These are phyloP conservation scores for Neoascia interrupta DNA, from an alignment of 2,888 invertebrate species.

Conservation along the genomic window DNA sequence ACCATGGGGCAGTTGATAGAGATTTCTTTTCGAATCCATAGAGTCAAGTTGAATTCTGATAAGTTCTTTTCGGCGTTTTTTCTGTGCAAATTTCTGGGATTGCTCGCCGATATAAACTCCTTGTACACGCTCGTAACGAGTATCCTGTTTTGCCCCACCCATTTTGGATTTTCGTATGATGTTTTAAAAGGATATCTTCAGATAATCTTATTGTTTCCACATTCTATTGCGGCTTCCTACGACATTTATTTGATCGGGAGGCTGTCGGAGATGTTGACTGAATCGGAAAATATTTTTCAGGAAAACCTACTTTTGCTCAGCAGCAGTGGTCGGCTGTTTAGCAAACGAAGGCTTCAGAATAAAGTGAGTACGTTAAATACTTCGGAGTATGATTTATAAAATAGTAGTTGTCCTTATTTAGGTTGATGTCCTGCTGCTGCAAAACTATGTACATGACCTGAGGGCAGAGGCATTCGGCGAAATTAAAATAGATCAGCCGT, in stretches of 20 bases:
- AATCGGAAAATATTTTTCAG: neutral
- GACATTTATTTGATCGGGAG: neutral
- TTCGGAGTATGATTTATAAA: neutral
- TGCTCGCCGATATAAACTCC: neutral
- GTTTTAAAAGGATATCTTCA: neutral
- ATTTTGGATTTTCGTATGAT: too few relatives aligned
- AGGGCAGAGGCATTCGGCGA: neutral
- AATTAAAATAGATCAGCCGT: too few relatives aligned
- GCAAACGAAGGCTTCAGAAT: neutral
- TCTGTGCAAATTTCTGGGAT: neutral
- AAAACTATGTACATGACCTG: neutral
- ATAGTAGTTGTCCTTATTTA: neutral
- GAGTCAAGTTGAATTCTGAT: neutral
- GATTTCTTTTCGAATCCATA: conserved; percentile 2
- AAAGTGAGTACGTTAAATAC: too few relatives aligned
- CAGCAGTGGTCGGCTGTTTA: neutral
- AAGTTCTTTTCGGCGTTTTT: neutral
- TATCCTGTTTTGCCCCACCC: too few relatives aligned
- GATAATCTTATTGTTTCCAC: neutral
- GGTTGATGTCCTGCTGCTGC: neutral
- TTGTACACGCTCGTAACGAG: neutral
- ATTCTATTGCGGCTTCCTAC: neutral
- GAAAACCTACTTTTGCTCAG: neutral
- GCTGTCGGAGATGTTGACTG: neutral
- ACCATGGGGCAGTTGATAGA: neutral